Percentiles rank a stretch among this genome's conserved stretches.
These are phyloP conservation scores for Euspilapteryx auroguttella DNA, from an alignment of 2,888 invertebrate species.

Conservation along the genomic window DNA sequence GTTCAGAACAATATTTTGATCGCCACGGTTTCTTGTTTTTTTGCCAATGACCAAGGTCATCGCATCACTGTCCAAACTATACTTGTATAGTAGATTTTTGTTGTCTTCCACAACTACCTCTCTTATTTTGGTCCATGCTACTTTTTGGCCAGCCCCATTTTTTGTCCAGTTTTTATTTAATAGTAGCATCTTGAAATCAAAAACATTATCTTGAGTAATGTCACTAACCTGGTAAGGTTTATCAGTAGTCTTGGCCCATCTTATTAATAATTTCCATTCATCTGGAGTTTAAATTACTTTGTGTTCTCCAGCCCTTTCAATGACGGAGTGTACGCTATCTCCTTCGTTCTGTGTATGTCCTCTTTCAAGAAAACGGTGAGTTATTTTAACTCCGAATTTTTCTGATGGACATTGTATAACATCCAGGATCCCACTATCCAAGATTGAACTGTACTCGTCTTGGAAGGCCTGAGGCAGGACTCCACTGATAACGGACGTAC, in stretches of 20 bases:
- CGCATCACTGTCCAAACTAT: too few relatives aligned
- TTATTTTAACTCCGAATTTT: constrained; percentile 6
- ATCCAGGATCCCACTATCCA: too few relatives aligned
- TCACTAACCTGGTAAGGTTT: constrained; percentile 8
- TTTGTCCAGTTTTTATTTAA: constrained; percentile 10
- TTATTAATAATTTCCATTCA: constrained; percentile 7
- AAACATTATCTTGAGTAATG: constrained; percentile 7
- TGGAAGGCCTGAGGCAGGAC: too few relatives aligned
- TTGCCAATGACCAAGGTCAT: too few relatives aligned
- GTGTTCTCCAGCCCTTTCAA: constrained; percentile 9
- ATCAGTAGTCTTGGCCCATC: constrained; percentile 9
- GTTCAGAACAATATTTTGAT: too few relatives aligned
- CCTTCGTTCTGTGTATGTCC: constrained; percentile 11
- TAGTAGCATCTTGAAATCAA: constrained; percentile 9
- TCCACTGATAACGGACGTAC: too few relatives aligned
- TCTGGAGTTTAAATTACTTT: constrained; percentile 7
- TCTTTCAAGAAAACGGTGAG: constrained; percentile 8
- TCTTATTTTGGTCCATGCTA: constrained; percentile 8
- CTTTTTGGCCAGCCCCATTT: constrained; percentile 5
- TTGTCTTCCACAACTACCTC: too few relatives aligned
- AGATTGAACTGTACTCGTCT: too few relatives aligned
- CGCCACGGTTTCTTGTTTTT: too few relatives aligned
- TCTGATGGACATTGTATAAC: too few relatives aligned
- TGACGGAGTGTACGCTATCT: constrained; percentile 10
- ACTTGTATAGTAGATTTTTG: too few relatives aligned